Evolutionary conservation across 1,140 invertebrate genomes (phyloP), one percentile per base, ranked within the genome.

Genomic region (Cherax destructor): DNA sequence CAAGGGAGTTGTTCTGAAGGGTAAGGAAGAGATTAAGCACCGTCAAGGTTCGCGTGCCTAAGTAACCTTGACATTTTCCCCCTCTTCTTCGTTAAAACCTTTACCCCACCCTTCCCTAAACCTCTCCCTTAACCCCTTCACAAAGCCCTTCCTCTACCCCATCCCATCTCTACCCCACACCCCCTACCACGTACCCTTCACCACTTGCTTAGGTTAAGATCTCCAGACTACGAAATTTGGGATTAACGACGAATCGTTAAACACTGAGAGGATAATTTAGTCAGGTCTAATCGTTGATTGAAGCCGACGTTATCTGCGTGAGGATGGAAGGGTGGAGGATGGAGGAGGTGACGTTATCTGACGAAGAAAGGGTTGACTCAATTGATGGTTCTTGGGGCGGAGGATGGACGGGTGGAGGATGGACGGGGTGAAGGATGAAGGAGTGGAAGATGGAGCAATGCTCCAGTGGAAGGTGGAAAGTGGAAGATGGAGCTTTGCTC

Each of bases 231-330:
- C 69, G n/a, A 30, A 74, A 74, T 74, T 74, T 30, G n/a, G 69
- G 69, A 74, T 74, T 74, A 74, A 74, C 69, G 69, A 30, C n/a
- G n/a, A 74, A 24, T 74, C 69, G n/a, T 74, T 74, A 74, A 74
- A 74, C 69, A 11, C 69, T 21, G 6, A 5, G n/a, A 74, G 69
- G 69, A 74, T 74, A 74, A 30, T 74, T 74, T 24, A 74, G 69
- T 74, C 69, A 6, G 24, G n/a, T 74, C 69, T 74, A 74, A 74
- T 74, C n/a, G 69, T 30, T 74, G 69, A 74, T 74, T 74, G 69
- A 74, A 74, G 69, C 7, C 69, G 24, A 74, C 69, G 69, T 74
- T 74, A 74, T 74, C 69, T 74, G 69, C 24, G 3, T 21, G n/a
- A 74, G 24, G 11, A 74, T 9, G 69, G 69, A 5, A 5, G 13